These are phyloP conservation scores for Xiphophorus couchianus DNA, from an alignment of 2,113 vertebrate genomes.

Conservation along the genomic window DNA sequence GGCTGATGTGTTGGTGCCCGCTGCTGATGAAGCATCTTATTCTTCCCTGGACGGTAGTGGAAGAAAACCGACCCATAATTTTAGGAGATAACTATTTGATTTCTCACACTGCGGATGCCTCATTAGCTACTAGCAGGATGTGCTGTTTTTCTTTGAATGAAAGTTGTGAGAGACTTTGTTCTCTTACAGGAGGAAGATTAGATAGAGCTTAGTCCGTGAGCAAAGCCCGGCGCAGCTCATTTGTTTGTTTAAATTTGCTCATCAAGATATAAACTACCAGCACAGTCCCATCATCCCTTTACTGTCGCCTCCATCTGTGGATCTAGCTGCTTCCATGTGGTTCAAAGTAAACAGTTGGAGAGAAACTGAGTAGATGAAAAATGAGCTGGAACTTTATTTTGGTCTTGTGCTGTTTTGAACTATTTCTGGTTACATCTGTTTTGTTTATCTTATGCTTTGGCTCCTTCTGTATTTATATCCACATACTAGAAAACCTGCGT, in stretches of 20 bases:
- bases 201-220: slow-evolving; percentile 19
- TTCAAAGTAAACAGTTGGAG: not conserved
- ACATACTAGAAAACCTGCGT: not conserved
- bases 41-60: not conserved
- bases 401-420: slow-evolving; percentile 13
- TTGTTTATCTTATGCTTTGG: not conserved
- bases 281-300: slow-evolving; percentile 20
- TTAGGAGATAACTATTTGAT: not conserved
- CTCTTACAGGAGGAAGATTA: slow-evolving; percentile 5
- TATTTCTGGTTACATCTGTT: slow-evolving; percentile 4
- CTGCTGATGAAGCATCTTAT: slow-evolving; percentile 8
- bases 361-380: slow-evolving; percentile 4
- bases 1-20: not conserved
- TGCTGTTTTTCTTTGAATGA: not conserved
- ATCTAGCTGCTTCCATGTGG: not conserved
- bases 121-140: not conserved
- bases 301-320: slow-evolving; percentile 7
- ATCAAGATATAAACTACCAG: slow-evolving; percentile 30
- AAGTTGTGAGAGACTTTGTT: slow-evolving; percentile 8
- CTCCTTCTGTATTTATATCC: not conserved
- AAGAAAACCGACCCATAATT: not conserved
- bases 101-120: slow-evolving; percentile 4
- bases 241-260: slow-evolving; percentile 54
- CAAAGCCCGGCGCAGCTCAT: slow-evolving; percentile 26
- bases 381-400: not conserved